Percentiles rank a stretch among this genome's conserved stretches.
phyloP scores from a whole-genome alignment of 2,113 vertebrate genomes.

The Lasiurus cinereus region DNA sequence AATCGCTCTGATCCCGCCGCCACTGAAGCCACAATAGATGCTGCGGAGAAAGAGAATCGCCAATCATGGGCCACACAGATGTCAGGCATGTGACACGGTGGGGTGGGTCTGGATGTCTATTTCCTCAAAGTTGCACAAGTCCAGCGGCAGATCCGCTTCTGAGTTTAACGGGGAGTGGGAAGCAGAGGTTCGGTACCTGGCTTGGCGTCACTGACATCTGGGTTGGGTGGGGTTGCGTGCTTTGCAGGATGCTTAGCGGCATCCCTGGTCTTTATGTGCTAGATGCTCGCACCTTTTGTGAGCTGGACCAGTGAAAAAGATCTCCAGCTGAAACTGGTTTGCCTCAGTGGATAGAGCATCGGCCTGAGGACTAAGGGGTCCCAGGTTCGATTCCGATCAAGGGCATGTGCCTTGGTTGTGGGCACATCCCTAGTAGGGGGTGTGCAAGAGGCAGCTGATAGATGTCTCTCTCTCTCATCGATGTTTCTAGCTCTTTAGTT shows the following conservation, averaged over 20 bases:
- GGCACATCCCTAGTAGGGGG: no score
- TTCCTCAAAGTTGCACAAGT: slow-evolving; percentile 42
- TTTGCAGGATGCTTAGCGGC: accelerated
- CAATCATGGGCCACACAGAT: slow-evolving; percentile 77
- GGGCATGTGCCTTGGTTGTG: no score
- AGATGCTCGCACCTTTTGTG: not conserved
- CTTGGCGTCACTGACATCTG: not conserved
- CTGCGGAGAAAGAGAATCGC: slow-evolving; percentile 78
- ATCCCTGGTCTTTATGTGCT: not conserved
- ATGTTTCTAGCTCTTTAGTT: no score
- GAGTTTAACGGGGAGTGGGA: no score
- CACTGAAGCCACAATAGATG: slow-evolving; percentile 76
- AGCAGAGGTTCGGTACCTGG: not conserved
- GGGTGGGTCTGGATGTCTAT: not conserved
- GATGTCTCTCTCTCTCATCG: no score
- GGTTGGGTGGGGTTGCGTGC: accelerated
- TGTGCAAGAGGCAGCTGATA: no score
- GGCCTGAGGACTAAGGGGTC: no score
- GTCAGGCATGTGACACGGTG: slow-evolving; percentile 65
- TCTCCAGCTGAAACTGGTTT: no score
- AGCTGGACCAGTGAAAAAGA: not conserved
- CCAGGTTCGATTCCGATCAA: no score
- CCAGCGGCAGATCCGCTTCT: slow-evolving; percentile 2
- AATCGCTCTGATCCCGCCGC: slow-evolving; percentile 62
- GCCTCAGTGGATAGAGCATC: no score